Evolutionary conservation across 2,888 invertebrate genomes (phyloP).

Genomic region (Caenorhabditis sp.): DNA sequence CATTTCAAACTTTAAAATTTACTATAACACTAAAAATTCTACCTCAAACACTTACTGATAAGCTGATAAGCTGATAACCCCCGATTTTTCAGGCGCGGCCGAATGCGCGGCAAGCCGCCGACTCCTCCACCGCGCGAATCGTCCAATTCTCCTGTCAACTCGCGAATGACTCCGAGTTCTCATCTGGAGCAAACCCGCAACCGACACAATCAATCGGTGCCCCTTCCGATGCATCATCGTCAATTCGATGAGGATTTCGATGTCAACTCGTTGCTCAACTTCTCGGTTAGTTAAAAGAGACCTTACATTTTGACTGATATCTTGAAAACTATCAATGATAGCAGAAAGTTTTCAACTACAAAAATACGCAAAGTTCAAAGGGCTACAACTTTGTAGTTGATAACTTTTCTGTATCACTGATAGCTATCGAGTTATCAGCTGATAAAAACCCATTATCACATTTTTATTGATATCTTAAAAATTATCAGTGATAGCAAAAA

Average conservation of each 20-base stretch:
- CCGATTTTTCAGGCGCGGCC: conserved; percentile 56
- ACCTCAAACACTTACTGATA: too few species aligned
- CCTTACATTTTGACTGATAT: too few species aligned
- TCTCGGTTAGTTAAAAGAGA: conserved; percentile 46
- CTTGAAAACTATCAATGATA: background rate
- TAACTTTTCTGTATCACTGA: background rate
- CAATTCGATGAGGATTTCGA: conserved; percentile 61
- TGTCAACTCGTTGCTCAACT: conserved; percentile 59
- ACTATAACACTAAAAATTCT: too few species aligned
- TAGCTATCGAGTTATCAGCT: background rate
- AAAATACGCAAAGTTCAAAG: background rate
- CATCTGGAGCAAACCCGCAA: conserved; percentile 44
- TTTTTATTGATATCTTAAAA: background rate
- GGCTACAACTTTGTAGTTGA: background rate
- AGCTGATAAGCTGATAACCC: background rate
- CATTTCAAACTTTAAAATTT: too few species aligned
- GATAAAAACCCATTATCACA: background rate
- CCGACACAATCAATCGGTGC: conserved; percentile 62
- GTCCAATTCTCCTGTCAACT: conserved; percentile 63
- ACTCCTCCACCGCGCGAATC: conserved; percentile 80
- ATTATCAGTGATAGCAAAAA: background rate
- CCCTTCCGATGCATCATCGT: conserved; percentile 43
- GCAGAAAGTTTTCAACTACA: background rate
- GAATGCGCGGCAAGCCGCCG: conserved; percentile 80
- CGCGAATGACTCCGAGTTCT: conserved; percentile 22